Evolutionary conservation across 2,113 vertebrate genomes (phyloP), one percentile per base, ranked within the genome.

Genomic region (Ascaphus truei): DNA sequence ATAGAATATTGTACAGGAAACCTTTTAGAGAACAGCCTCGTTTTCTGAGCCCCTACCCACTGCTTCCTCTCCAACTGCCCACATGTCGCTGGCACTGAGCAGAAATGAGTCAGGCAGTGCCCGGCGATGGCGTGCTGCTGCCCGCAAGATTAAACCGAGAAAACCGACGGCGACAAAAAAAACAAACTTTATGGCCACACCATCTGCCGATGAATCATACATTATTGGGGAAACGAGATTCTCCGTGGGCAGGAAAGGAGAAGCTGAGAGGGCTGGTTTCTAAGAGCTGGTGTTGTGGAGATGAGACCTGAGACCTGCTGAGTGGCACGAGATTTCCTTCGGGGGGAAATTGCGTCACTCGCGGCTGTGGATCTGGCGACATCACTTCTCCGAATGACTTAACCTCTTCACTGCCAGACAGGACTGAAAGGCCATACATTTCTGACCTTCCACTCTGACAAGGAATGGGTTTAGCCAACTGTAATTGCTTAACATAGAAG

Each of bases 31-130:
- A n/a, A 31, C n/a, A n/a, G n/a, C 31, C 12, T 6, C 20, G 10
- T n/a, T 12, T 66, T 41, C 11, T 26, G 16, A 27, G 18, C 12
- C n/a, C n/a, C n/a, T n/a, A n/a, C n/a, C n/a, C n/a, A n/a, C 52
- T 25, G 25, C 51, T 59, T 68, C 65, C 65, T 68, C 39, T 51
- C 51, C 26, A 37, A 25, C 31, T 69, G 66, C 56, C 56, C 55
- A 60, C 33, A 60, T 34, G 29, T 16, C 4, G 31, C 15, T 6
- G 22, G 37, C 18, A 27, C 34, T 47, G 33, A 25, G 30, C 4
- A 59, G 55, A 68, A 68, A 58, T 68, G 43, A 69, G 56, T 39
- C 23, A 29, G n/a, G 15, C 26, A 9, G 12, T 29, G 33, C 45
- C 55, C 51, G 43, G 9, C 18, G 36, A 10, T 25, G n/a, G 31